Evolutionary conservation across 2,888 invertebrate genomes (phyloP), one percentile per base, ranked within the genome.

Genomic region (Dicyrtomina minuta): DNA sequence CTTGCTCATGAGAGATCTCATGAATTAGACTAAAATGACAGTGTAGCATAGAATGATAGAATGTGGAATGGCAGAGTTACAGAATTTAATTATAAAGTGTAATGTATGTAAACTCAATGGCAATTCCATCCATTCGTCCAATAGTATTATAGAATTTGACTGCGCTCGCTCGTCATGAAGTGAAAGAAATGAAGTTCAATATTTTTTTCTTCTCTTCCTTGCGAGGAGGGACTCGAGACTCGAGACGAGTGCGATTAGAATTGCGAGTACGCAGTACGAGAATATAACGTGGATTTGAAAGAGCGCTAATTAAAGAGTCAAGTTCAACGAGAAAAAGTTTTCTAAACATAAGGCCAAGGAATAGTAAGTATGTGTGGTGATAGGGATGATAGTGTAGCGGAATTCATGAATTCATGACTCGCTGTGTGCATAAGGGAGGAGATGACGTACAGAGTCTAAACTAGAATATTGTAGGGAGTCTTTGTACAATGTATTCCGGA

Each of bases 281-380:
- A 4, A 58, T 5, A 27, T 27, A 24, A 27, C 49, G n/a, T 62
- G 46, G 15, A 46, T 49, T 49, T 49, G 33, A 62, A 62, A 62
- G 46, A 62, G 49, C 64, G 39, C 51, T 64, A 64, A 64, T 64
- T 64, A 64, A 64, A 33, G 53, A 64, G 53, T 39, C 64, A 64
- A 64, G 64, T 64, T 64, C 64, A 64, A 44, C 17, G n/a, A 62
- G 24, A 49, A 24, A 22, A 62, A 58, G 24, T n/a, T 26, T 10
- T 8, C 26, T 55, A n/a, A 33, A 53, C 51, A 46, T 15, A 46
- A 46, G 46, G 46, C 46, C n/a, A 46, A 46, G 46, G n/a, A n/a
- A n/a, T n/a, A n/a, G n/a, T n/a, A n/a, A n/a, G n/a, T n/a, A n/a
- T n/a, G n/a, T n/a, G n/a, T n/a, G n/a, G n/a, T n/a, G n/a, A n/a